Percentiles rank a stretch among this genome's conserved stretches.
phyloP scores from a whole-genome alignment of 2,888 invertebrate genomes.

The Lasioglossum leucozonium region DNA sequence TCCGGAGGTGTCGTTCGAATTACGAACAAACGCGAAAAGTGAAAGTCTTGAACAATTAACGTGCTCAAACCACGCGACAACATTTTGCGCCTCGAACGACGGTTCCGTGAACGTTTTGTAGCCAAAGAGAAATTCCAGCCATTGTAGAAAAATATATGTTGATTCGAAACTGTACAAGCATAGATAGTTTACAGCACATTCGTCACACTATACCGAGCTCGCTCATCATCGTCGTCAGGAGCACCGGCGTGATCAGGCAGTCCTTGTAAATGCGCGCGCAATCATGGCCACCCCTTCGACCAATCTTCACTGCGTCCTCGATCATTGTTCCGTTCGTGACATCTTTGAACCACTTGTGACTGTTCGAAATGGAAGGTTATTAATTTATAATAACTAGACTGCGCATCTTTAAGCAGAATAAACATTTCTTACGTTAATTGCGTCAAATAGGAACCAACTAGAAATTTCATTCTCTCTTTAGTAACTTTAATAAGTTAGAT shows the following conservation, averaged over 20 bases:
- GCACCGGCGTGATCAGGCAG: conserved; percentile 79
- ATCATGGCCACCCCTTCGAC: conserved; percentile 81
- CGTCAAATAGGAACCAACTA: background rate
- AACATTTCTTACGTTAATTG: too few relatives aligned
- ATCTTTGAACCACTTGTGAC: conserved; percentile 85
- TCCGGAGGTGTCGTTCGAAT: background rate
- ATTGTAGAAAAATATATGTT: conserved; percentile 30
- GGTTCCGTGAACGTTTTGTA: conserved; percentile 34
- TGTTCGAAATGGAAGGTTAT: conserved; percentile 69
- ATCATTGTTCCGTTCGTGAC: conserved; percentile 85
- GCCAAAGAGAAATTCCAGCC: background rate
- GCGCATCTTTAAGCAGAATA: background rate
- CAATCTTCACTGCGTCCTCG: conserved; percentile 85
- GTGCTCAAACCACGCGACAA: conserved; percentile 38
- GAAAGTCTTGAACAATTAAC: conserved; percentile 51
- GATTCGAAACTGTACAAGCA: background rate
- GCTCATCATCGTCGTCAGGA: conserved; percentile 73
- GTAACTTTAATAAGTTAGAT: too few relatives aligned
- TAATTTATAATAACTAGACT: background rate
- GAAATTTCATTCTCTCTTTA: too few relatives aligned
- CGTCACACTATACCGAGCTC: conserved; percentile 63
- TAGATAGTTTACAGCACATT: background rate
- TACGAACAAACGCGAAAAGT: conserved; percentile 53
- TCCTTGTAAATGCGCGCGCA: conserved; percentile 84
- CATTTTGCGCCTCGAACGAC: conserved; percentile 58